phyloP scores from a whole-genome alignment of 2,888 invertebrate genomes.

The Epirrita christyi region DNA sequence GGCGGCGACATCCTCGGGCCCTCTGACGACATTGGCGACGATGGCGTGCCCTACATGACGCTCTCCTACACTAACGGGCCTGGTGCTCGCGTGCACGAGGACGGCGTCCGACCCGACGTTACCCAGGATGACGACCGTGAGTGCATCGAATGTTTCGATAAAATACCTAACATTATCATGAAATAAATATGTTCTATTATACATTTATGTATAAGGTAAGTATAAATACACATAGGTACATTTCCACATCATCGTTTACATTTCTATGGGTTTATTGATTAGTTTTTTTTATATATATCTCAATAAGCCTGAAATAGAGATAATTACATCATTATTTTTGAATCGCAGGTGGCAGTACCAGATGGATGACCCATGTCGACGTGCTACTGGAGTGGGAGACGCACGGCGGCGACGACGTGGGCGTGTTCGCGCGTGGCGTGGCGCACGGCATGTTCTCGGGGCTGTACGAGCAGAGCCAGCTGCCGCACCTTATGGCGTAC shows the following conservation, averaged over 20 bases:
- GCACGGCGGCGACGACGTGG: slow-evolving; percentile 92
- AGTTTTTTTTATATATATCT: too few relatives aligned
- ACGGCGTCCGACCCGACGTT: slow-evolving; percentile 81
- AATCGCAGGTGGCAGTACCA: too few relatives aligned
- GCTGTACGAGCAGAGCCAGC: slow-evolving; percentile 90
- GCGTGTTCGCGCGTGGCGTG: slow-evolving; percentile 88
- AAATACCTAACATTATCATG: neutral
- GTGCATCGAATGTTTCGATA: slow-evolving; percentile 44
- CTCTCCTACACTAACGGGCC: slow-evolving; percentile 84
- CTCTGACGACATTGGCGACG: slow-evolving; percentile 66
- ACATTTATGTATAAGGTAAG: too few relatives aligned
- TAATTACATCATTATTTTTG: too few relatives aligned
- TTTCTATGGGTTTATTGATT: too few relatives aligned
- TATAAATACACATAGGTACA: too few relatives aligned
- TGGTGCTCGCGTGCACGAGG: slow-evolving; percentile 84
- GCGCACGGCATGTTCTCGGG: slow-evolving; percentile 91
- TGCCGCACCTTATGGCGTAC: slow-evolving; percentile 90
- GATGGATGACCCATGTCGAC: slow-evolving; percentile 69
- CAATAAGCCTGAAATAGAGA: too few relatives aligned
- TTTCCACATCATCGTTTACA: too few relatives aligned
- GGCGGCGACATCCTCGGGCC: slow-evolving; percentile 63
- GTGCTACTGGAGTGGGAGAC: slow-evolving; percentile 86
- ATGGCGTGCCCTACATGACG: slow-evolving; percentile 80
- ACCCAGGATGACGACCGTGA: slow-evolving; percentile 65
- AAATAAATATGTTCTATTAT: too few relatives aligned